Conservation (phyloP, 2,888 invertebrate species). For the Morinoia aosen region DNA sequence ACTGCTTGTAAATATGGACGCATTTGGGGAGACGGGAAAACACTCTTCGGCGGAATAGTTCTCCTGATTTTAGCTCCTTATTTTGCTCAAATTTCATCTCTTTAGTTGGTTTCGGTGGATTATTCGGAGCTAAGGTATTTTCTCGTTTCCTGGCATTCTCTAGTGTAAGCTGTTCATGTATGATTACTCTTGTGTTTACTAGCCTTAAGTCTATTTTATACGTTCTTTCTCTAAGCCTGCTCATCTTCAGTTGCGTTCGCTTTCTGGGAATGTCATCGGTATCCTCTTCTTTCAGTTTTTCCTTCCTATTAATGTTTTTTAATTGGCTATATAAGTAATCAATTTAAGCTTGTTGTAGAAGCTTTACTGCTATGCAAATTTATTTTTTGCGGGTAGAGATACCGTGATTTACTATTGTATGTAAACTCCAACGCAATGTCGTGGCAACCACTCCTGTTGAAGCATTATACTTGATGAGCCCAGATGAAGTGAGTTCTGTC, state of each 20-base stretch:
- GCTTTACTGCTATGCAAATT: conserved; percentile 42
- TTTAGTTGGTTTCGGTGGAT: background rate
- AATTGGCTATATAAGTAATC: background rate
- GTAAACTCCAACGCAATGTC: background rate
- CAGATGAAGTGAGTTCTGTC: background rate
- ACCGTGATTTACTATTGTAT: background rate
- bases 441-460: background rate
- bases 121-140: conserved; percentile 39
- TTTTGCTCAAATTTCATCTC: conserved; percentile 26
- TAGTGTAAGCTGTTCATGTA: conserved; percentile 28
- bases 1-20: conserved; percentile 38
- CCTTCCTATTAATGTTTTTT: background rate
- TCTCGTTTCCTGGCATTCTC: conserved; percentile 51
- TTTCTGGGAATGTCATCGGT: conserved; percentile 32
- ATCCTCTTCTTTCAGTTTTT: conserved; percentile 18
- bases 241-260: conserved; percentile 9
- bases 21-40: conserved; percentile 44
- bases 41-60: conserved; percentile 27
- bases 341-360: background rate
- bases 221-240: conserved; percentile 44
- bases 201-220: conserved; percentile 45
- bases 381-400: background rate
- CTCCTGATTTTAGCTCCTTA: background rate
- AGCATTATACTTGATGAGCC: background rate
- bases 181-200: conserved; percentile 44